Conservation (phyloP, 2,113 vertebrate genomes). For the Callaeas wilsoni region DNA sequence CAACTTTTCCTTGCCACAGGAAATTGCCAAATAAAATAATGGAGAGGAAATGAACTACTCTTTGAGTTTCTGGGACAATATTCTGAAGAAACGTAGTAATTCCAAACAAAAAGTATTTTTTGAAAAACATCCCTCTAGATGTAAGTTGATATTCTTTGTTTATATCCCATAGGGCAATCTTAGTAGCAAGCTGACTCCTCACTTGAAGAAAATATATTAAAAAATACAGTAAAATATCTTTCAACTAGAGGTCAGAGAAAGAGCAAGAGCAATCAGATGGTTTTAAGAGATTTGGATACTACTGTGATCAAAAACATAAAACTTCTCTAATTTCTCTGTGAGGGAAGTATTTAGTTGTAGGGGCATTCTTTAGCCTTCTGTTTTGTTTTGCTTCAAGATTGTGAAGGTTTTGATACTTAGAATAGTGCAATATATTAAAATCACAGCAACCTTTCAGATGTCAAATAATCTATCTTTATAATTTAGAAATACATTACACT, state of each 20-base stretch:
- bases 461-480: neutral
- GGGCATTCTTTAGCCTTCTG: neutral
- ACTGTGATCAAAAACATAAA: neutral
- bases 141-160: neutral
- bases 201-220: neutral
- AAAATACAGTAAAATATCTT: neutral
- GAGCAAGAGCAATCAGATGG: neutral
- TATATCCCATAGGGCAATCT: neutral
- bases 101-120: slow-evolving; percentile 25
- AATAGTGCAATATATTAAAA: neutral
- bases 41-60: slow-evolving; percentile 19
- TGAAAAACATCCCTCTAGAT: neutral
- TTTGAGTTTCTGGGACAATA: slow-evolving; percentile 30
- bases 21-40: slow-evolving; percentile 56
- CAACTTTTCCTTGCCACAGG: slow-evolving; percentile 1
- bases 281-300: neutral
- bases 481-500: neutral
- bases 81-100: slow-evolving; percentile 4
- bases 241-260: slow-evolving; percentile 8
- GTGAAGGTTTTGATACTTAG: neutral
- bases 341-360: neutral
- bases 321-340: neutral
- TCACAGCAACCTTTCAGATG: neutral
- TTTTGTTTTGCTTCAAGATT: neutral
- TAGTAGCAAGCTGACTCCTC: slow-evolving; percentile 10